Base-by-base conservation (phyloP, 2,113 vertebrate genomes). In the Thryonomys swinderianus region DNA sequence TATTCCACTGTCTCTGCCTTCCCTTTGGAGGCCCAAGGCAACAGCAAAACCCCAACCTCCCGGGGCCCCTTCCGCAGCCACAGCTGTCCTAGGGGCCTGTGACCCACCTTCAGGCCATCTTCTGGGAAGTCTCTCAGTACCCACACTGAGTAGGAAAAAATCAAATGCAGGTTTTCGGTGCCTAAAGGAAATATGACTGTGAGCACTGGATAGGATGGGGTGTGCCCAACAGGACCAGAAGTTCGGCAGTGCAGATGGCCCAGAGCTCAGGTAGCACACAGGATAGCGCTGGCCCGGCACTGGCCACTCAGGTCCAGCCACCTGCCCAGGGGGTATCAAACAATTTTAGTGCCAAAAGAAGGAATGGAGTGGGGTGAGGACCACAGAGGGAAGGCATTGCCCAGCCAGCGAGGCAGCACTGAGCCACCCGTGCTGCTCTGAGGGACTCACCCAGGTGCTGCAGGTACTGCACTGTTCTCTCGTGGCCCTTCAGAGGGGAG, bases 121-220 rank as follows among this genome's bases (percentile, higher is more conserved):
- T 99, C 99, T 30, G 99, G 99, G 95, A 99, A 99, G 80, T 98
- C 99, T 98, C 99, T 99, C 59, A 99, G 98, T 94, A 99, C 99
- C 99, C 99, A 99, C 3, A 99, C 97, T 3, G 99, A 99, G 97
- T 99, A 99, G 92, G 99, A 99, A 97, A 99, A 99, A 71, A 99
- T 99, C 85, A 99, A 98, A 34, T 99, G 98, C 95, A 99, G 97
- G 94, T 99, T 99, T 96, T 99, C 99, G 74, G 98, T 98, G 62
- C 99, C 99, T 99, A 90, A 94, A 53, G 12, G 92, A 89, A 91
- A 96, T 12, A 42, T 40, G 30, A 48, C 2, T 25, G 37, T 5
- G 5, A 37, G 51, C 74, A 85, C 62, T 30, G 48, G 45, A 86
- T 16, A 93, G 69, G 51, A 42, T 25, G 6, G 55, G 57, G 48